Conservation (phyloP, 2,888 invertebrate species). For the Dioctria rufipes region DNA sequence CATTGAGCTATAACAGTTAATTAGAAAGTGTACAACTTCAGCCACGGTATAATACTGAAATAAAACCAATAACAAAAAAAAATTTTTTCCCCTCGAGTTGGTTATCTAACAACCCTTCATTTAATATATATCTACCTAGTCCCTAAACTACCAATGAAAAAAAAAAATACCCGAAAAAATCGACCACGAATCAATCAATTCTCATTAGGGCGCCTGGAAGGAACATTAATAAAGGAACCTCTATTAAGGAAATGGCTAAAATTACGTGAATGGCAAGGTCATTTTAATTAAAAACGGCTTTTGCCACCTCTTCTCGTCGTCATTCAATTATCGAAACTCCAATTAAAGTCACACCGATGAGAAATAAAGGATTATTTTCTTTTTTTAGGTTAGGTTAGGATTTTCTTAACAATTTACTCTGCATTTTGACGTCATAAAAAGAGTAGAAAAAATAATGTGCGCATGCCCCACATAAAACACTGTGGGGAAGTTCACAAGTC, state of each 20-base stretch:
- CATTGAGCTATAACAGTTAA: no score
- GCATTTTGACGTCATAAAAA: constrained; percentile 52
- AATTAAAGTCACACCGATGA: constrained; percentile 14
- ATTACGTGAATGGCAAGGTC: constrained; percentile 43
- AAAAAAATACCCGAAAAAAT: constrained; percentile 21
- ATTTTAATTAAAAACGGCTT: constrained; percentile 27
- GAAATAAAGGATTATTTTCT: constrained; percentile 3
- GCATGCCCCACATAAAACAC: neutral
- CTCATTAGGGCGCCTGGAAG: constrained; percentile 7
- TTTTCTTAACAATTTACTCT: constrained; percentile 45
- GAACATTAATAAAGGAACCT: constrained; percentile 2
- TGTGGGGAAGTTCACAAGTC: neutral
- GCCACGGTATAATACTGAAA: no score
- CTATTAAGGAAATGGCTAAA: constrained; percentile 10
- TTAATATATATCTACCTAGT: neutral
- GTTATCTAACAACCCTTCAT: no score
- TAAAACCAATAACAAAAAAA: no score
- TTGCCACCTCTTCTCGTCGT: neutral
- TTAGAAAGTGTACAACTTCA: no score
- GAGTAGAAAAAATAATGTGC: constrained; percentile 10
- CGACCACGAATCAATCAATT: constrained; percentile 41
- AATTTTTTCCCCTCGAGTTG: no score
- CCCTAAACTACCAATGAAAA: neutral
- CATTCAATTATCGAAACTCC: constrained; percentile 32
- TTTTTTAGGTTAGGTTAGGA: constrained; percentile 28